Base-by-base conservation (phyloP, 2,888 invertebrate species). In the Thereva nobilitata region DNA sequence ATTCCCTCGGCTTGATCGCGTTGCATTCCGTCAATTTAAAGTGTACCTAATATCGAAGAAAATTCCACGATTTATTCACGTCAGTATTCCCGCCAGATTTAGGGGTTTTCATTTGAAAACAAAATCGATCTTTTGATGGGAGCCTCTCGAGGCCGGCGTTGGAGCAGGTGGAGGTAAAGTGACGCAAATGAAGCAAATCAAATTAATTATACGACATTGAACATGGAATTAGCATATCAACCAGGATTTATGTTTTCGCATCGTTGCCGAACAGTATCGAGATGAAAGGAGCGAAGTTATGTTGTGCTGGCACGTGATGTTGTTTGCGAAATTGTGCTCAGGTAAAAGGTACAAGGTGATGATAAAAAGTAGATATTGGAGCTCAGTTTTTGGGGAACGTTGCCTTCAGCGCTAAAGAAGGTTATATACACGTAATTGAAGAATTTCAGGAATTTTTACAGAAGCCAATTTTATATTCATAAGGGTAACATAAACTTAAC, bases 141-240 rank as follows among this genome's bases (percentile, higher is more conserved):
- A 23, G 23, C 23, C 23, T 23, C 23, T 23, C 23, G 23, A 23
- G 23, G 23, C 23, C 23, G 23, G 23, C 2, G 23, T 55, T 40
- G 40, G 45, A 23, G 10, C 7, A 10, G n/a, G 12, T 59, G 23
- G 42, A n/a, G 42, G 9, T n/a, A 35, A 38, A 59, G 12, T 59
- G 59, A 59, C 49, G 47, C 49, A 59, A 59, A 59, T 59, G 59
- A 59, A 59, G 49, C 47, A 47, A 59, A 49, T n/a, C 38, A 59
- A 59, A 59, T 59, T 59, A 59, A 59, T 59, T 59, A 59, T 47
- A 35, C 49, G 59, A 38, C 59, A 47, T 38, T 47, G 59, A 49
- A 59, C 59, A 59, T 47, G 49, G 56, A 44, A 45, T 56, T 56
- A 56, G 56, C 56, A 56, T 56, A 42, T 23, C 56, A 38, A 44